Conservation (phyloP, 2,113 vertebrate genomes). For the Antigone vipio region DNA sequence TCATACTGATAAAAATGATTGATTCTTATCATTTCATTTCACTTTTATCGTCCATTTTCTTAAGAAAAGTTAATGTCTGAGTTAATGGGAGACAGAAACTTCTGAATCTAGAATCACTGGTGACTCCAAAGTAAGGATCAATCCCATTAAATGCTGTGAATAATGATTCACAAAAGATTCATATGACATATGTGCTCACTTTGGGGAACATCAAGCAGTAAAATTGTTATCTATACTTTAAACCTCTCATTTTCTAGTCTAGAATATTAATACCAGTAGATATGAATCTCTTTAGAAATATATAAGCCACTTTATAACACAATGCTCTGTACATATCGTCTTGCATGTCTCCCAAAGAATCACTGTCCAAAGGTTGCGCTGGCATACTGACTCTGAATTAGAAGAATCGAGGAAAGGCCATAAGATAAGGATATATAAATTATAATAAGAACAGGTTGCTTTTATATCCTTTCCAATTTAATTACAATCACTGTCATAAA, state of each 20-base stretch:
- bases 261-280: not conserved
- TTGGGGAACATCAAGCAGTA: not conserved
- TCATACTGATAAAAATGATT: not conserved
- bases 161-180: not conserved
- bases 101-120: not conserved
- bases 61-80: conserved; percentile 3
- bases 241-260: not conserved
- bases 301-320: not conserved
- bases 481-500: conserved; percentile 48
- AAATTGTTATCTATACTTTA: not conserved
- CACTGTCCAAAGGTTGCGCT: not conserved
- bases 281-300: not conserved
- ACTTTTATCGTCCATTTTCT: not conserved
- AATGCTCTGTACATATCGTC: not conserved
- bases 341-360: not conserved
- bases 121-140: conserved; percentile 18
- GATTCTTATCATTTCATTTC: not conserved
- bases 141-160: not conserved
- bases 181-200: not conserved
- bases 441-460: conserved; percentile 23
- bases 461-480: conserved; percentile 44
- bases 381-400: not conserved
- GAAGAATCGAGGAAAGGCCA: not conserved
- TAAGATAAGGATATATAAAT: conserved; percentile 36
- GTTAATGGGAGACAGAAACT: conserved; percentile 1